Base-by-base conservation (phyloP, 2,888 invertebrate genomes). In the Callosobruchus maculatus region DNA sequence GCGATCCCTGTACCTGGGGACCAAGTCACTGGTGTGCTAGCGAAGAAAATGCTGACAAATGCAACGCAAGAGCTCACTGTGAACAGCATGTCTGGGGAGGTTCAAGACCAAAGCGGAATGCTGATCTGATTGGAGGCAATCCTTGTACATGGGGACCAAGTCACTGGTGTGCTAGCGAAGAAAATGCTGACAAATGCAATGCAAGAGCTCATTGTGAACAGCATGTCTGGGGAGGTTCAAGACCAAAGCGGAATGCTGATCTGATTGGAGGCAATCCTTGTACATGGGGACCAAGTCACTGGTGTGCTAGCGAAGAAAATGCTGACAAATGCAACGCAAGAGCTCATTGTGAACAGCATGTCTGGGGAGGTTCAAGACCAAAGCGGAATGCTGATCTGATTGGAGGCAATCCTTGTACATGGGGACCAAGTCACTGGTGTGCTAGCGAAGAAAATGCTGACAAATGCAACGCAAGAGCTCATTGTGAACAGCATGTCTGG, bases 261-360 rank as follows among this genome's bases (percentile, higher is more conserved):
- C n/a, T 77, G 20, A n/a, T n/a, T n/a, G 92, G 91, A 21, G 85
- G 86, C 71, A 87, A 89, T 21, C 89, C 89, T 80, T 95, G 95
- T 84, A 92, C 92, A 5, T 92, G 92, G 90, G 95, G 95, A 7
- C 94, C 94, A 0, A 87, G 90, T 0, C 94, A 92, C 83, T 95
- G 94, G 94, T 95, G 95, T 85, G 87, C 87, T 74, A 90, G 89
- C 79, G 81, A 84, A 70, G 83, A 82, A 68, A 86, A 86, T 77
- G 89, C 90, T 21, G 82, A 84, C 68, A 84, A 89, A 82, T 88
- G 89, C 71, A 67, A 71, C 2, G 67, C 22, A 67, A 21, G 49
- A 49, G 49, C 49, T 1, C 49, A 49, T 49, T 49, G 49, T 49
- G 5, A 49, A 18, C 7, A 49, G 13, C 7, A 49, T 18, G 49